Conservation (phyloP, 2,888 invertebrate genomes). For the Altica lythri region DNA sequence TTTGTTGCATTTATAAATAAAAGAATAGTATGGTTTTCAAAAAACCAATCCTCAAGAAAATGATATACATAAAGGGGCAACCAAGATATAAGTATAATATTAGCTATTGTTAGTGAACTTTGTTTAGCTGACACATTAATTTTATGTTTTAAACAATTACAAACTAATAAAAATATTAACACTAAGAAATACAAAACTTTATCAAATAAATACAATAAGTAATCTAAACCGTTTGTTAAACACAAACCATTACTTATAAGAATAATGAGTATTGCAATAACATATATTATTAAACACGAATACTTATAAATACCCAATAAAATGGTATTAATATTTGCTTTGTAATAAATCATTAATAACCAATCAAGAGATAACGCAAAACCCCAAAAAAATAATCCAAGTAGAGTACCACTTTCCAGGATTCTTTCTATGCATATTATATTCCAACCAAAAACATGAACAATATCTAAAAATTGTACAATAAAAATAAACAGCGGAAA, state of each 20-base stretch:
- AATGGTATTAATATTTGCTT: neutral
- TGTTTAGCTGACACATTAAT: neutral
- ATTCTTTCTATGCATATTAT: neutral
- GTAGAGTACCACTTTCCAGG: neutral
- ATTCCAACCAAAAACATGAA: neutral
- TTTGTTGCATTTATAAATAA: neutral
- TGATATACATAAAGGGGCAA: neutral
- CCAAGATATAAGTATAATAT: neutral
- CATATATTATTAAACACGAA: neutral
- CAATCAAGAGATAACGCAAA: conserved; percentile 3
- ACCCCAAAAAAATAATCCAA: neutral
- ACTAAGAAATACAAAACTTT: neutral
- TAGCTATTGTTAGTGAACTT: neutral
- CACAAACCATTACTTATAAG: neutral
- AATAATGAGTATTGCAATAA: neutral
- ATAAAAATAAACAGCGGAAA: neutral
- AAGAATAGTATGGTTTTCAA: neutral
- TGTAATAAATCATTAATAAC: neutral
- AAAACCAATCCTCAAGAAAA: neutral
- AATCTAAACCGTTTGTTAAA: neutral
- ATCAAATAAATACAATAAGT: too few relatives aligned
- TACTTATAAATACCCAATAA: neutral
- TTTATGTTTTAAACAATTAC: neutral
- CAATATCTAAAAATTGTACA: neutral
- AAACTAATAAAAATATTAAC: conserved; percentile 1